A percentile compares a stretch with the other conserved stretches of the same genome.
These are phyloP conservation scores for Colostygia pectinataria DNA, from an alignment of 2,888 invertebrate species.

Conservation along the genomic window DNA sequence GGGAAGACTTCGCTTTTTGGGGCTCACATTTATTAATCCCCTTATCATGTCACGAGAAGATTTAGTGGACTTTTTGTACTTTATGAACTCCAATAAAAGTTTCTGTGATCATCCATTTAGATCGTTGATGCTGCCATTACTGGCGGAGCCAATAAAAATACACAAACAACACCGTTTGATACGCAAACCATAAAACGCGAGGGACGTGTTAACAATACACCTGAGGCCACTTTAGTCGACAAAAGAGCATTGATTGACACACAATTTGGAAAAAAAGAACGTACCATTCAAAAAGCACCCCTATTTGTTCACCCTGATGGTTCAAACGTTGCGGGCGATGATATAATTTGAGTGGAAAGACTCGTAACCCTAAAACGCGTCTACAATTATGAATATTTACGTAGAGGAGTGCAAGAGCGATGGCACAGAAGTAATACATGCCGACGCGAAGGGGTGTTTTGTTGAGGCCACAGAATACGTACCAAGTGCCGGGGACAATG, in stretches of 20 bases:
- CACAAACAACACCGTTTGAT: slow-evolving; percentile 32
- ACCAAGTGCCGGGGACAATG: slow-evolving; percentile 6
- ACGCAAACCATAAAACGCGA: slow-evolving; percentile 37
- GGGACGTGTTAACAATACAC: slow-evolving; percentile 51
- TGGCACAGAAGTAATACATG: slow-evolving; percentile 60
- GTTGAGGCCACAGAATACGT: slow-evolving; percentile 39
- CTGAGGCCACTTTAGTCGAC: slow-evolving; percentile 55
- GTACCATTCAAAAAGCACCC: slow-evolving; percentile 31
- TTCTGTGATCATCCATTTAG: slow-evolving; percentile 47
- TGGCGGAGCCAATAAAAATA: slow-evolving; percentile 23
- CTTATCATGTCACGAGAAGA: slow-evolving; percentile 65
- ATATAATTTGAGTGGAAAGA: slow-evolving; percentile 34
- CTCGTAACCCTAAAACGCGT: slow-evolving; percentile 49
- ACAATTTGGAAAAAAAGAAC: slow-evolving; percentile 36
- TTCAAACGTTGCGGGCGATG: slow-evolving; percentile 28
- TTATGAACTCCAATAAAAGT: slow-evolving; percentile 52
- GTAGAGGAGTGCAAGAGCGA: slow-evolving; percentile 57
- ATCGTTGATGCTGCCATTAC: slow-evolving; percentile 29
- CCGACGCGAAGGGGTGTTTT: slow-evolving; percentile 59
- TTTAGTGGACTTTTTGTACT: slow-evolving; percentile 61
- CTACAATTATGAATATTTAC: slow-evolving; percentile 69
- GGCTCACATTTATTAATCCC: slow-evolving; percentile 69
- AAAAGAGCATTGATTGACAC: slow-evolving; percentile 54
- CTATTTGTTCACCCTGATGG: slow-evolving; percentile 32
- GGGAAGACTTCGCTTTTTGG: slow-evolving; percentile 60